phyloP scores from a whole-genome alignment of 2,797 vertebrate genomes.

The Chloroceryle amazona region DNA sequence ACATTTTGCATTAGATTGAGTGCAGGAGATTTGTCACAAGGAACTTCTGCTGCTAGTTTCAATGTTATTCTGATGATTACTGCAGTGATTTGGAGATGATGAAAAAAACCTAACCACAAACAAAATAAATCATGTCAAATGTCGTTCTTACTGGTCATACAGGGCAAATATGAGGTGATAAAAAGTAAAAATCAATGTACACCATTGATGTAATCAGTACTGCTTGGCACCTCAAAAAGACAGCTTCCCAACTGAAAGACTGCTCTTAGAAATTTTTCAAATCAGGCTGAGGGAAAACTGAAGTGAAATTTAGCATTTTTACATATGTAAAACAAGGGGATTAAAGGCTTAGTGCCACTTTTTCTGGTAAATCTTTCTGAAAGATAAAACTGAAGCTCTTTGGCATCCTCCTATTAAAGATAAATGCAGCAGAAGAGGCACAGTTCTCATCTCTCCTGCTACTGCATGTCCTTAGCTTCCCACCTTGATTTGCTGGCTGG shows the following conservation, averaged over 20 bases:
- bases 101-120: not conserved
- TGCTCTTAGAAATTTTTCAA: not conserved
- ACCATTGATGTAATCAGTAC: not conserved
- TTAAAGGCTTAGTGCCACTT: not conserved
- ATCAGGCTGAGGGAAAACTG: not conserved
- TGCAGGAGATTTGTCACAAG: not conserved
- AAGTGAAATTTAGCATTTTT: slow-evolving; percentile 13
- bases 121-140: not conserved
- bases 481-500: slow-evolving; percentile 20
- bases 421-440: slow-evolving; percentile 5
- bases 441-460: not conserved
- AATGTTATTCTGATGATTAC: not conserved
- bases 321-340: not conserved
- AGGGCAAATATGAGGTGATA: rapidly evolving
- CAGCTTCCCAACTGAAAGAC: not conserved
- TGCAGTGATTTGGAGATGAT: not conserved
- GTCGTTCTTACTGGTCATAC: not conserved
- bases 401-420: not conserved
- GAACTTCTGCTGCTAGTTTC: not conserved
- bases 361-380: not conserved
- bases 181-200: not conserved
- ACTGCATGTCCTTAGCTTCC: not conserved
- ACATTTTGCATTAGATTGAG: not conserved
- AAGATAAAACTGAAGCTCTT: slow-evolving; percentile 16
- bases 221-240: not conserved